Percentiles rank a stretch among this genome's conserved stretches.
Conservation (phyloP, 2,888 invertebrate species). For the Dione juno region DNA sequence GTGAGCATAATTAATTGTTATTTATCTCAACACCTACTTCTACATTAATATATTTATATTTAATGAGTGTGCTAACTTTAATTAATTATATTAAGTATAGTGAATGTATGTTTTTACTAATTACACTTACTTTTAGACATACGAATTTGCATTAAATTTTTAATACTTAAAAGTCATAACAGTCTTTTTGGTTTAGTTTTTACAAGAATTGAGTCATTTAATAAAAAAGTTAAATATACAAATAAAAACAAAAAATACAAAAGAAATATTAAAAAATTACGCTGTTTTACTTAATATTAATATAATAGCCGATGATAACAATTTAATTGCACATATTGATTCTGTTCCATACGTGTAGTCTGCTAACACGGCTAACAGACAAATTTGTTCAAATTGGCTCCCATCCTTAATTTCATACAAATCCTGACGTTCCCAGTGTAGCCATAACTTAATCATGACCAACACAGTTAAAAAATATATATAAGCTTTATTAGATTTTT, state of each 20-base stretch:
- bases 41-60: conserved; percentile 14
- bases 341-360: not conserved
- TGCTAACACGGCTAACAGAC: conserved; percentile 29
- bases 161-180: not conserved
- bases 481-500: not conserved
- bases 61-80: conserved; percentile 1
- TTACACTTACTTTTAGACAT: not conserved
- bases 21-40: conserved; percentile 21
- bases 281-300: not conserved
- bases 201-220: not conserved
- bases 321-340: conserved; percentile 11
- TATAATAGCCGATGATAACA: not conserved
- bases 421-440: conserved; percentile 15
- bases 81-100: not conserved
- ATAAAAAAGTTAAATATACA: not conserved
- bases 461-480: not conserved
- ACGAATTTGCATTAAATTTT: not conserved
- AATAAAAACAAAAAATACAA: not conserved
- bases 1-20: conserved; percentile 27
- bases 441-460: not conserved
- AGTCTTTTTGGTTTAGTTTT: not conserved
- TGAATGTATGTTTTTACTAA: not conserved
- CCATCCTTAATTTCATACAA: conserved; percentile 17
- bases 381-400: conserved; percentile 29
- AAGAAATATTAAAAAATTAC: not conserved